A percentile compares a stretch with the other conserved stretches of the same genome.
phyloP scores from a whole-genome alignment of 2,113 vertebrate genomes.

The Trematomus loennbergii region DNA sequence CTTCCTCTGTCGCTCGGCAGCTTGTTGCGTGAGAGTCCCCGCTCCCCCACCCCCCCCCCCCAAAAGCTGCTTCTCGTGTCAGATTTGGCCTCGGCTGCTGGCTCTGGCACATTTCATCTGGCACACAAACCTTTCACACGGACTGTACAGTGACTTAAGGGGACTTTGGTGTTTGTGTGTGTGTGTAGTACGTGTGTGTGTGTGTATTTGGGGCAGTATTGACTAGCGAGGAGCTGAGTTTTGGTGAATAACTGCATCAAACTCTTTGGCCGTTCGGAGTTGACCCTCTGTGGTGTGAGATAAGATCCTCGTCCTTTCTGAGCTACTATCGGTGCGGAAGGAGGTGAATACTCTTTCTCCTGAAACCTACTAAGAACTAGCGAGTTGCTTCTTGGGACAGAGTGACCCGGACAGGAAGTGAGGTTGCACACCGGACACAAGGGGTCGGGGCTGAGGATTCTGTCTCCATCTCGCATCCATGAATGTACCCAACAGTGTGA shows the following conservation, averaged over 20 bases:
- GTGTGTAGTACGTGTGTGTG: constrained; percentile 17
- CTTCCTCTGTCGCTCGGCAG: constrained; percentile 73
- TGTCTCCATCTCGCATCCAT: constrained; percentile 70
- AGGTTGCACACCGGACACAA: constrained; percentile 32
- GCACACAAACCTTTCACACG: constrained; percentile 61
- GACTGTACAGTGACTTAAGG: constrained; percentile 60
- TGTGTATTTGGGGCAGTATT: constrained; percentile 63
- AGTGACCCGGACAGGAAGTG: constrained; percentile 33
- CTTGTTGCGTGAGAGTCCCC: constrained; percentile 71
- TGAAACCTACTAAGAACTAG: constrained; percentile 24
- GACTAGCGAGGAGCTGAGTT: constrained; percentile 64
- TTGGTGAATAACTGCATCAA: constrained; percentile 45
- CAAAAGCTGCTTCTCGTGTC: constrained; percentile 63
- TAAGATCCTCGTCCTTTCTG: constrained; percentile 52
- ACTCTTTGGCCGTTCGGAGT: constrained; percentile 19
- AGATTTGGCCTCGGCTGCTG: constrained; percentile 43
- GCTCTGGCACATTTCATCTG: constrained; percentile 61
- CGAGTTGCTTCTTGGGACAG: not conserved
- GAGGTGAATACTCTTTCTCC: constrained; percentile 11
- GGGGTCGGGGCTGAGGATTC: constrained; percentile 56
- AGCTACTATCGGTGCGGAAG: constrained; percentile 16
- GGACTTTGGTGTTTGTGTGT: constrained; percentile 44
- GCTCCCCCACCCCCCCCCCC: constrained; percentile 51
- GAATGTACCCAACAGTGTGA: constrained; percentile 83
- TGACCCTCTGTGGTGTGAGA: constrained; percentile 39